Evolutionary conservation across 2,113 vertebrate genomes (phyloP).

Genomic region (Acanthisitta chloris): DNA sequence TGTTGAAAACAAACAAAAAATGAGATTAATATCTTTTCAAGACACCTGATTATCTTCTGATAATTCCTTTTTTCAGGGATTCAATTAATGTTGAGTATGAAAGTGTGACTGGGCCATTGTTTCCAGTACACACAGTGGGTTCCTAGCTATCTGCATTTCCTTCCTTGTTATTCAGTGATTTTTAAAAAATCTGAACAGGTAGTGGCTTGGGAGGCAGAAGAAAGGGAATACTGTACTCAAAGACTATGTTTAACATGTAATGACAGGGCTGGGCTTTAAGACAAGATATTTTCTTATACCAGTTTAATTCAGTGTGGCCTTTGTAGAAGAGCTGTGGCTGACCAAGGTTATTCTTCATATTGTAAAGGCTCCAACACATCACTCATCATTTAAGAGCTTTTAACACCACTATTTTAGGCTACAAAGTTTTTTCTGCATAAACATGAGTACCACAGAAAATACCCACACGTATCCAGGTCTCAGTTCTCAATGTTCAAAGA

Average conservation of each 20-base stretch:
- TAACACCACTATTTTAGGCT: background rate
- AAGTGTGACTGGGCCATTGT: background rate
- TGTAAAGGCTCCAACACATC: background rate
- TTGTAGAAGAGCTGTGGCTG: background rate
- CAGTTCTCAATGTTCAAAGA: background rate
- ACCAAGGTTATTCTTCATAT: background rate
- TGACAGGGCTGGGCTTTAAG: background rate
- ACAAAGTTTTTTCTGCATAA: background rate
- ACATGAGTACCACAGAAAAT: background rate
- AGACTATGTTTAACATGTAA: background rate
- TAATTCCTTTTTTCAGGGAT: background rate
- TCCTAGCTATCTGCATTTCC: background rate
- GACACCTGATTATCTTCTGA: background rate
- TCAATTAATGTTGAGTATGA: background rate
- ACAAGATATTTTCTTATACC: background rate
- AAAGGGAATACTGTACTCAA: too few relatives aligned
- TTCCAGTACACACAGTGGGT: background rate
- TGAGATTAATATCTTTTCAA: background rate
- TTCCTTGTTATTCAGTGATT: background rate
- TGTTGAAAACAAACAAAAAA: background rate
- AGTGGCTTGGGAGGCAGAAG: background rate
- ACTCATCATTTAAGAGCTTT: background rate
- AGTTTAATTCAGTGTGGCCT: background rate
- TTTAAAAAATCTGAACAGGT: background rate
- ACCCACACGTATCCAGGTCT: background rate